Base-by-base conservation (phyloP, 2,888 invertebrate species). In the Ochlodes sylvanus region DNA sequence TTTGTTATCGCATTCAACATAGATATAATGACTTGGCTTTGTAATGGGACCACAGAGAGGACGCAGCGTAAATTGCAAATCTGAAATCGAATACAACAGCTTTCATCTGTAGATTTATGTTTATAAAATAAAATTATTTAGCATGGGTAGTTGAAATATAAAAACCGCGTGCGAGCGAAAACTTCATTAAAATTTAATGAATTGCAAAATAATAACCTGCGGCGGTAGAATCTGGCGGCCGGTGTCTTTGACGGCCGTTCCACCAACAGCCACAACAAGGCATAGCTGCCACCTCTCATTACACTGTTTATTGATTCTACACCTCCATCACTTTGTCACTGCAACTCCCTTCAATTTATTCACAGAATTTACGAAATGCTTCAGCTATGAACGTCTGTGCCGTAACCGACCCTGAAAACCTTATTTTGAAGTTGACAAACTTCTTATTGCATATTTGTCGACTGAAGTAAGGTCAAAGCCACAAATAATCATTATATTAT, bases 211-310 rank as follows among this genome's bases (percentile, higher is more conserved):
- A 85, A 92, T 81, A 85, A 92, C 92, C 92, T 90, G 85, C 70
- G 68, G 76, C 79, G 69, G 81, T 79, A 66, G 85, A 73, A 63
- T 92, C 89, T 70, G 92, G 92, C 58, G 92, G 93, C 74, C 93
- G 89, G 76, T 92, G 93, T 76, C 93, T 82, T 82, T 91, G 92
- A 77, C 91, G 87, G 76, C 93, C 92, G 67, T 87, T 92, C 92
- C 93, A 92, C 93, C 93, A 93, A 78, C 93, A 93, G 10, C 92
- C 92, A 81, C 93, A 93, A 77, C 93, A 93, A 72, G 92, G 89
- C 93, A 93, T 92, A 77, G 69, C 34, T 27, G 42, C 69, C 68
- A 70, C 66, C 52, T 75, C 73, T 62, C 70, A 74, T 69, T 42
- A 15, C 69, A 73, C 44, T 54, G 14, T 41, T 42, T 60, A 54